Conservation (phyloP, 2,888 invertebrate species). For the Drosophila robusta region DNA sequence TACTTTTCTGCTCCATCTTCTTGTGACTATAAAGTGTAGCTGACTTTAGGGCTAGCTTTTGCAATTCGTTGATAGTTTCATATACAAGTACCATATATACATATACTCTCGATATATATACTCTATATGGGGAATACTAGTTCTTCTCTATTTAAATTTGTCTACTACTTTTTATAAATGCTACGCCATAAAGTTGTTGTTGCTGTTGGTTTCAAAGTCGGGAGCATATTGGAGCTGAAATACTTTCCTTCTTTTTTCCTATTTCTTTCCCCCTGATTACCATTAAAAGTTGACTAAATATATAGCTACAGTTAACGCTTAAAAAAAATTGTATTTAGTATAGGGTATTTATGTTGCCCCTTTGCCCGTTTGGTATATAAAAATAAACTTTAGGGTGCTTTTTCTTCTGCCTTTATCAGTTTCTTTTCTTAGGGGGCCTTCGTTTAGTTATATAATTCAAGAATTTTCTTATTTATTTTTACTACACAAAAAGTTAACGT, state of each 20-base stretch:
- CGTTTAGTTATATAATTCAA: background rate
- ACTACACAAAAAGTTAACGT: slow-evolving; percentile 46
- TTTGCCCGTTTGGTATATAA: slow-evolving; percentile 41
- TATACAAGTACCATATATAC: slow-evolving; percentile 46
- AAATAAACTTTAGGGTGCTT: slow-evolving; percentile 35
- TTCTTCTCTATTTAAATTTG: slow-evolving; percentile 8
- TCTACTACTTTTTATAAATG: slow-evolving; percentile 61
- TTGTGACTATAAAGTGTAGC: slow-evolving; percentile 38
- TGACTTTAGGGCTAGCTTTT: slow-evolving; percentile 49
- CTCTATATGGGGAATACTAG: slow-evolving; percentile 11
- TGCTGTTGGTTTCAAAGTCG: slow-evolving; percentile 6
- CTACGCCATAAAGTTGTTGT: slow-evolving; percentile 67
- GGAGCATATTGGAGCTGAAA: slow-evolving; percentile 18
- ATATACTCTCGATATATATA: slow-evolving; percentile 14
- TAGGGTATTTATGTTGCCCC: slow-evolving; percentile 17
- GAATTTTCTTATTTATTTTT: background rate
- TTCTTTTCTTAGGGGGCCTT: background rate
- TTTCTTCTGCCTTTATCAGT: slow-evolving; percentile 1
- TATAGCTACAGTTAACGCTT: slow-evolving; percentile 36
- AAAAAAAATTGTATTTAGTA: slow-evolving; percentile 32
- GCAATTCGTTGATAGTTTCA: slow-evolving; percentile 77
- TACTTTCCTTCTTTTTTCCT: background rate
- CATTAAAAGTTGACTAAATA: slow-evolving; percentile 29
- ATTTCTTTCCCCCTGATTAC: slow-evolving; percentile 17
- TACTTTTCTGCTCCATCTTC: slow-evolving; percentile 1